Base-by-base conservation (phyloP, 2,113 vertebrate species). In the Nothoprocta perdicaria region DNA sequence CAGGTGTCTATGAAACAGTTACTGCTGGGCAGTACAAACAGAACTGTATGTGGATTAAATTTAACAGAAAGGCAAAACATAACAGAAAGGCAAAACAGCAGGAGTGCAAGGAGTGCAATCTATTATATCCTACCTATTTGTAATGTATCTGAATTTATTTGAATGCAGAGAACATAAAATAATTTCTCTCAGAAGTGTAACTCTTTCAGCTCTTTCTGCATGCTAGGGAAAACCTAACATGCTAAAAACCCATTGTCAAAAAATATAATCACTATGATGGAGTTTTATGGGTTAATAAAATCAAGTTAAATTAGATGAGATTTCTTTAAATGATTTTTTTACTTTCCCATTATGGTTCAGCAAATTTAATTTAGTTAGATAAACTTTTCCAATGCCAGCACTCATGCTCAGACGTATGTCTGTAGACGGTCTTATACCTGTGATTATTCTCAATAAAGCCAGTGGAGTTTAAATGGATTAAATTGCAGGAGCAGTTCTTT, bases 371-470 rank as follows among this genome's bases (percentile, higher is more conserved):
- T 94, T 93, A 86, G 61, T 65, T 78, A 71, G 61, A 83, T 92
- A 73, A 83, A 78, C 79, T 93, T 81, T 78, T 76, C 73, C 48
- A 75, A 68, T 35, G 35, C 38, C 11, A 8, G 65, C 29, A 93
- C 89, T 94, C 87, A 89, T 68, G 52, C 23, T 78, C 65, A 89
- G 82, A 74, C 88, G 82, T 71, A 77, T 27, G 13, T 83, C 68
- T 85, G 24, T 19, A 91, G 27, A 68, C 22, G 10, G 19, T 46
- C 48, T 73, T 92, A 88, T 15, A 88, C 62, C 63, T 88, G 80
- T 65, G 80, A 94, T 84, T 87, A 88, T 29, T 92, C 48, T 88
- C 82, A 95, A 80, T 57, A 87, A 89, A 96, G 48, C n/a, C 48
- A 92, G 35, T 31, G 40, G 22, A 41, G 22, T 82, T 90, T 87